These are phyloP conservation scores for Pterophyllum scalare DNA, from an alignment of 2,113 vertebrate genomes.

Conservation along the genomic window DNA sequence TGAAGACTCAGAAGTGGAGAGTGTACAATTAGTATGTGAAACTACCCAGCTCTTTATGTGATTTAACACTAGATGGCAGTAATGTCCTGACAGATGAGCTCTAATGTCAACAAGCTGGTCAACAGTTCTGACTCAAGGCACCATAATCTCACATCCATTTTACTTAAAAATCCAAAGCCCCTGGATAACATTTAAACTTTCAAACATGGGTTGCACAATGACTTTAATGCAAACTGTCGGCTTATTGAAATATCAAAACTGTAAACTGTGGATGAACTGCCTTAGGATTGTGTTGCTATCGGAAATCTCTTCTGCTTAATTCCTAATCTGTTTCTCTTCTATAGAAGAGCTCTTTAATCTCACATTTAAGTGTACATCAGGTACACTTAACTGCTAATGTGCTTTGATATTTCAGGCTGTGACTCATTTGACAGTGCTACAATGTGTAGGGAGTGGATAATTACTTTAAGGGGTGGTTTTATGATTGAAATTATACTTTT, in stretches of 20 bases:
- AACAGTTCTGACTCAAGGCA: background rate
- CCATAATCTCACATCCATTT: slow-evolving; percentile 10
- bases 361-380: background rate
- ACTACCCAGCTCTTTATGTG: background rate
- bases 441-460: background rate
- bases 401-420: slow-evolving; percentile 5
- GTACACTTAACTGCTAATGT: background rate
- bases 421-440: background rate
- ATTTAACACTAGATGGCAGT: slow-evolving; percentile 81
- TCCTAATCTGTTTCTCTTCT: background rate
- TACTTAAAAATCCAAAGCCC: background rate
- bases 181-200: background rate
- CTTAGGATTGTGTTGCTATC: background rate
- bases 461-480: background rate
- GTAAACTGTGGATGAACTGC: background rate
- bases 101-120: slow-evolving; percentile 4
- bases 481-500: background rate
- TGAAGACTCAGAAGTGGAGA: background rate
- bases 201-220: background rate
- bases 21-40: background rate
- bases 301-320: slow-evolving; percentile 9
- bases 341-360: background rate
- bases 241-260: background rate
- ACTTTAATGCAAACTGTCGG: background rate
- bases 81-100: slow-evolving; percentile 39